These are phyloP conservation scores for Caenorhabditis latens DNA, from an alignment of 1,140 invertebrate genomes.

Conservation along the genomic window DNA sequence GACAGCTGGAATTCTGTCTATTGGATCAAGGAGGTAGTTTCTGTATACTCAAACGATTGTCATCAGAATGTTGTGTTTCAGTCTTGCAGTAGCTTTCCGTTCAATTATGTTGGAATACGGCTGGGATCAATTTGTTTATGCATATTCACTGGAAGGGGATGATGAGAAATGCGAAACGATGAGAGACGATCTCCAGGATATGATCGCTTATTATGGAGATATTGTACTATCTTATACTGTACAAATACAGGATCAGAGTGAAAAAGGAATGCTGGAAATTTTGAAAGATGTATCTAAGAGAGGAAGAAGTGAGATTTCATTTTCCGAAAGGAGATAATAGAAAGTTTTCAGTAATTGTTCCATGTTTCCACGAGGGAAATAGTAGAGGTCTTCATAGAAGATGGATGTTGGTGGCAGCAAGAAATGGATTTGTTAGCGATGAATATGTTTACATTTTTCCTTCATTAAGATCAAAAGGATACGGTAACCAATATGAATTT, in stretches of 20 bases:
- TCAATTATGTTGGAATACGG: constrained; percentile 8
- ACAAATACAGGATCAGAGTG: constrained; percentile 23
- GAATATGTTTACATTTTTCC: constrained; percentile 43
- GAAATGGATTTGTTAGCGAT: constrained; percentile 10
- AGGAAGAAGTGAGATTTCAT: constrained; percentile 4
- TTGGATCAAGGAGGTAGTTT: constrained; percentile 12
- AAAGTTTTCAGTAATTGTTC: constrained; percentile 41
- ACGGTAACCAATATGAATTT: not conserved
- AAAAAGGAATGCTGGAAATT: not conserved
- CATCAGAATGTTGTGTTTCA: not conserved
- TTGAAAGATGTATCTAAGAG: constrained; percentile 16
- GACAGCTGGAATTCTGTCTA: not conserved
- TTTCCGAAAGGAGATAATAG: no score
- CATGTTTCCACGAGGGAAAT: constrained; percentile 37
- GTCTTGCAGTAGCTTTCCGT: constrained; percentile 11
- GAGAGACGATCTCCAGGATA: constrained; percentile 40
- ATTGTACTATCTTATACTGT: constrained; percentile 2
- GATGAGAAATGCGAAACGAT: constrained; percentile 39
- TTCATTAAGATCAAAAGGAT: constrained; percentile 3
- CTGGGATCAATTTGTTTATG: constrained; percentile 27
- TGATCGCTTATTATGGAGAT: constrained; percentile 22
- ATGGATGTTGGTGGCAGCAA: constrained; percentile 34
- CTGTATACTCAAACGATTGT: not conserved
- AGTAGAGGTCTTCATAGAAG: constrained; percentile 2
- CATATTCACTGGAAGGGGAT: constrained; percentile 2